Evolutionary conservation across 2,113 vertebrate species (phyloP).

Genomic region (Panthera uncia): DNA sequence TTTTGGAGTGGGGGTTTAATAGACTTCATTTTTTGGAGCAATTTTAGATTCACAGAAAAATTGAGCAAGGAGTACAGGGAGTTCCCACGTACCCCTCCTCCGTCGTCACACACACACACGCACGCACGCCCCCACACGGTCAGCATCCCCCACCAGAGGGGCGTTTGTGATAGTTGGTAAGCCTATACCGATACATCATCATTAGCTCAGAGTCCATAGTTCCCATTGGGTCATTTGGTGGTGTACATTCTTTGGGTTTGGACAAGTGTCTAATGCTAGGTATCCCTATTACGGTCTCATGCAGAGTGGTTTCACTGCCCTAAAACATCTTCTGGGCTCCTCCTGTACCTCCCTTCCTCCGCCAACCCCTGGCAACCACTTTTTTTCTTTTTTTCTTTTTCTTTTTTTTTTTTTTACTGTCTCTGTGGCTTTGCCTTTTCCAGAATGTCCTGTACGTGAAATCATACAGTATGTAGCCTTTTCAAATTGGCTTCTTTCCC

Average conservation of each 20-base stretch:
- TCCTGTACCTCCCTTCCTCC: not conserved
- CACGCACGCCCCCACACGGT: not conserved
- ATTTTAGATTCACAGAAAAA: not conserved
- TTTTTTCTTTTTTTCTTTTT: not conserved
- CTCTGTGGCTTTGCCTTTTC: not conserved
- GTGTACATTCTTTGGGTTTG: not conserved
- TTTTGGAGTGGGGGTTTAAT: not conserved
- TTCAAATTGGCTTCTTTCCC: not conserved
- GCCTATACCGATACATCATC: fast-evolving
- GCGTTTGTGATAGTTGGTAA: fast-evolving
- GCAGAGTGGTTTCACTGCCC: not conserved
- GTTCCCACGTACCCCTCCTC: not conserved
- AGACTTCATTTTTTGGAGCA: not conserved
- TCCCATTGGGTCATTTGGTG: not conserved
- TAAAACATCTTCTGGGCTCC: not conserved
- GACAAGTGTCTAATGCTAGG: not conserved
- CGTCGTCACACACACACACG: not conserved
- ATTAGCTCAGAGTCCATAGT: not conserved
- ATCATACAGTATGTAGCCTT: not conserved
- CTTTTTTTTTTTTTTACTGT: not conserved
- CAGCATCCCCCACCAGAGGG: not conserved
- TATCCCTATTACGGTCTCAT: not conserved
- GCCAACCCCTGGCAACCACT: fast-evolving
- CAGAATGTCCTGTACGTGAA: not conserved
- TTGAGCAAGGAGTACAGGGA: not conserved